Conservation (phyloP, 2,113 vertebrate species). For the Prolemur simus region DNA sequence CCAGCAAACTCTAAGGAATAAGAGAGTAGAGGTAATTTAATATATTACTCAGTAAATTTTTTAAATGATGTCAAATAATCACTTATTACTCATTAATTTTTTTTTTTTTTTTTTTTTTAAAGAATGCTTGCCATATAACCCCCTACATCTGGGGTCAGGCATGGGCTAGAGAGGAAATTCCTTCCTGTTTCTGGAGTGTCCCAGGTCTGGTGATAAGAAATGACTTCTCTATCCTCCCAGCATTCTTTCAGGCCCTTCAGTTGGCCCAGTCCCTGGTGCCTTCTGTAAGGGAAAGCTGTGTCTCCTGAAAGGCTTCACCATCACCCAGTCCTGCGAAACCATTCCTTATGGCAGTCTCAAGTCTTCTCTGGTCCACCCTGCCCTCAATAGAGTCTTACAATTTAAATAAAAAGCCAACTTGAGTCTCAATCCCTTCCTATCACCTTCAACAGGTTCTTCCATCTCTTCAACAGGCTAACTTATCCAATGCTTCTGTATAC, state of each 20-base stretch:
- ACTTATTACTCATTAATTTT: background rate
- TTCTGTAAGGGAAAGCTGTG: background rate
- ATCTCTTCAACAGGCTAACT: background rate
- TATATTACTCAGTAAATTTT: background rate
- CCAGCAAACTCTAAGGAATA: background rate
- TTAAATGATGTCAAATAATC: background rate
- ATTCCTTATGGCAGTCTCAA: background rate
- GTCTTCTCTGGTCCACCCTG: background rate
- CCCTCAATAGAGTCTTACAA: background rate
- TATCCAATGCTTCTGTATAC: background rate
- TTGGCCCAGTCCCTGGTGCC: background rate
- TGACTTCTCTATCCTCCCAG: background rate
- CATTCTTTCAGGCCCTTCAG: background rate
- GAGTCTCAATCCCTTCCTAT: background rate
- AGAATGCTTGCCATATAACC: background rate
- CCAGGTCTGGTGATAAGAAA: background rate
- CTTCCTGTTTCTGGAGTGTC: background rate
- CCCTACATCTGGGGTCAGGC: background rate
- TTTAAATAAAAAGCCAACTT: background rate
- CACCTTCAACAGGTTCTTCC: background rate
- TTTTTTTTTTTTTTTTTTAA: background rate
- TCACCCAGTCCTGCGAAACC: background rate
- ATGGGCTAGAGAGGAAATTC: background rate
- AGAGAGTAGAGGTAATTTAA: background rate
- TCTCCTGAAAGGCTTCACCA: background rate